Evolutionary conservation across 2,888 invertebrate genomes (phyloP).

Genomic region (Scaptomyza reducta): DNA sequence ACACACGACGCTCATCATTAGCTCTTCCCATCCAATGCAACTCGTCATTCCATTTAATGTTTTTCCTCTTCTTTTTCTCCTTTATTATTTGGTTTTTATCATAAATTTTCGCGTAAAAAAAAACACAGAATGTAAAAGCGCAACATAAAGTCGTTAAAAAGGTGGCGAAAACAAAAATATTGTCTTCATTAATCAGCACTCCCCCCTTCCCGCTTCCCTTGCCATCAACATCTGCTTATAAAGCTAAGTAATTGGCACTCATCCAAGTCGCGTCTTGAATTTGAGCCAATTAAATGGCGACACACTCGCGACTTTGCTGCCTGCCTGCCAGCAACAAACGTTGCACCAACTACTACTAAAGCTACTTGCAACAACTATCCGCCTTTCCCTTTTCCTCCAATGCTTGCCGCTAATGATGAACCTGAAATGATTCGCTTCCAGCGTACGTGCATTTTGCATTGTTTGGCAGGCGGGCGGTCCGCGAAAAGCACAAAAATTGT

Average conservation of each 20-base stretch:
- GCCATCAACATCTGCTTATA: no score
- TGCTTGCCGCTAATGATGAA: slow-evolving; percentile 66
- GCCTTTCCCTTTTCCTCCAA: slow-evolving; percentile 67
- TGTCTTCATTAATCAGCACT: slow-evolving; percentile 68
- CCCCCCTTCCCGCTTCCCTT: no score
- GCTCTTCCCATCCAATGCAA: slow-evolving; percentile 32
- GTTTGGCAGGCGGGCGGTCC: slow-evolving; percentile 18
- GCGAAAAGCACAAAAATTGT: background rate
- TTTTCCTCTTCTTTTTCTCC: slow-evolving; percentile 12
- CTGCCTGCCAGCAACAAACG: slow-evolving; percentile 15
- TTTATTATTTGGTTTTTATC: slow-evolving; percentile 1
- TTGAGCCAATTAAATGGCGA: slow-evolving; percentile 76
- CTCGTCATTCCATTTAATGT: slow-evolving; percentile 20
- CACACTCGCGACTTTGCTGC: slow-evolving; percentile 35
- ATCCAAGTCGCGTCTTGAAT: slow-evolving; percentile 56
- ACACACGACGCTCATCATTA: slow-evolving; percentile 6
- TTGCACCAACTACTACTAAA: background rate
- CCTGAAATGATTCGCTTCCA: slow-evolving; percentile 50
- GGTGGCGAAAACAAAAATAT: slow-evolving; percentile 43
- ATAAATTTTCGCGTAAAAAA: slow-evolving; percentile 52
- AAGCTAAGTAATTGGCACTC: slow-evolving; percentile 35
- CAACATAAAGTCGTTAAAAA: slow-evolving; percentile 60
- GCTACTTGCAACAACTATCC: slow-evolving; percentile 11
- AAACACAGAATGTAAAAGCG: slow-evolving; percentile 12
- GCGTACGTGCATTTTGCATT: slow-evolving; percentile 52